These are phyloP conservation scores for Lagopus leucura DNA, from an alignment of 2,113 vertebrate species.

Conservation along the genomic window DNA sequence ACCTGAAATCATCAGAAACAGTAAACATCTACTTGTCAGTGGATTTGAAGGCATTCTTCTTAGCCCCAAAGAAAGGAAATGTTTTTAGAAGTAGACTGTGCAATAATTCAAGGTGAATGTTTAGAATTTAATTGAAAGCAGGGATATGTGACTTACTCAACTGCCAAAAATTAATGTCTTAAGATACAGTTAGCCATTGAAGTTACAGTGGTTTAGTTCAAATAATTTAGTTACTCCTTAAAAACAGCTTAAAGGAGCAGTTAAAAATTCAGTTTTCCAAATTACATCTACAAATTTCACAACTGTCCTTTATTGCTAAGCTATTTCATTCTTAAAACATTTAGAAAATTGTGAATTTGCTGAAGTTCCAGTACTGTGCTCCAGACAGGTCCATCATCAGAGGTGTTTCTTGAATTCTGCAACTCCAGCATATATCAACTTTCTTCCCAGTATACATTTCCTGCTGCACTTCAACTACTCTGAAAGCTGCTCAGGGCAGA, in stretches of 20 bases:
- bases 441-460: background rate
- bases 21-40: background rate
- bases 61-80: background rate
- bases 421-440: background rate
- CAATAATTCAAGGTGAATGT: constrained; percentile 2
- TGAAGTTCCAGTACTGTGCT: background rate
- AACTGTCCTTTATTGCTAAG: background rate
- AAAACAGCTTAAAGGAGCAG: background rate
- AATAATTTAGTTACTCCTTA: background rate
- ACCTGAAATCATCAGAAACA: constrained; percentile 16
- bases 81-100: background rate
- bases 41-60: background rate
- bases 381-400: background rate
- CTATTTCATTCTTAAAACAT: background rate
- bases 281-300: background rate
- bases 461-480: background rate
- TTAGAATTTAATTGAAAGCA: background rate
- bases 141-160: background rate
- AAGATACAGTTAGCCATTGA: background rate
- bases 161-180: background rate
- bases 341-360: background rate
- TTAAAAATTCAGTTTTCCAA: background rate
- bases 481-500: background rate
- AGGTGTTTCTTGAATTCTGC: background rate
- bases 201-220: background rate